Evolutionary conservation across 2,888 invertebrate species (phyloP), one percentile per base, ranked within the genome.

Genomic region (Cabera pusaria): DNA sequence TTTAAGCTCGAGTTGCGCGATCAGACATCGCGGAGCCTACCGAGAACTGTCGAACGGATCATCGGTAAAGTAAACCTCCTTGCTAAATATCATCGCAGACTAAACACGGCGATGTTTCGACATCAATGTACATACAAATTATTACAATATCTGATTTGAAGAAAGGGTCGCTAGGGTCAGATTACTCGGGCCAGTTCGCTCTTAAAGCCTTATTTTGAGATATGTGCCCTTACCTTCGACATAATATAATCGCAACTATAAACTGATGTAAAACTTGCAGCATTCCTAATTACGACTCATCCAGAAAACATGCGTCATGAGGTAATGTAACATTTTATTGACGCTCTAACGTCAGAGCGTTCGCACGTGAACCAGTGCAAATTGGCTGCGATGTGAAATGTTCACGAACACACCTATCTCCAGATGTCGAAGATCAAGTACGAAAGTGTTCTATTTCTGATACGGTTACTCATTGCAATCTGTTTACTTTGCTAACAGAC

Each of bases 391-490:
- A 50, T 60, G 46, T 57, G 50, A 55, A 59, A 50, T 50, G 51
- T 42, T 50, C 55, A 58, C 49, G 56, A 49, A 60, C 59, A 50
- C 60, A 67, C 64, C 61, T 61, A 64, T 50, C 50, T 40, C 64
- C 79, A 81, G 77, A 79, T 77, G 75, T 59, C 57, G 60, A 56
- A 50, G 60, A 65, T 69, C 59, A 70, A 67, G 62, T 67, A 50
- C 54, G 74, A 80, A 77, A 82, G 81, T 82, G 77, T 76, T 81
- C 80, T 84, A 85, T 81, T 83, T 84, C 49, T 24, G 69, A 40
- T 44, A 59, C 49, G 57, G 72, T 85, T 85, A 84, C 77, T 86
- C 87, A 86, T 72, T 66, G 68, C 56, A 60, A 64, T 77, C 68
- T 79, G 79, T 81, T 79, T 80, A 80, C 71, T 73, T 69, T 71